A percentile compares a stretch with the other conserved stretches of the same genome.
Evolutionary conservation across 2,797 vertebrate genomes (phyloP).

Genomic region (Eptatretus atami): DNA sequence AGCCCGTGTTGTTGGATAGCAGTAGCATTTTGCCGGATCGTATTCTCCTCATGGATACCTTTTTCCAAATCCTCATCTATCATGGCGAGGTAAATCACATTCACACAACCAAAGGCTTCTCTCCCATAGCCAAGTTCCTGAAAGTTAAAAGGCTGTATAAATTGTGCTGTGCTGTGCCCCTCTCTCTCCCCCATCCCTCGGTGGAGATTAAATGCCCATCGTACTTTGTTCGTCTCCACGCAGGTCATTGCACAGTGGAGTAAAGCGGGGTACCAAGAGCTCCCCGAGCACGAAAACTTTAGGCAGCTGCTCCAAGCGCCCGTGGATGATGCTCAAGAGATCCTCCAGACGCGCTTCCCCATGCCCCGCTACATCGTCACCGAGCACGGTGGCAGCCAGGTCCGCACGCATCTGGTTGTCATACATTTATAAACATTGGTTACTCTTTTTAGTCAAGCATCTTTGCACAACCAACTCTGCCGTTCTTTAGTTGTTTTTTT

Average conservation of each 20-base stretch:
- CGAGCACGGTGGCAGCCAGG: slow-evolving; percentile 48
- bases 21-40: slow-evolving; percentile 75
- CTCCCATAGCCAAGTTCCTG: too few species aligned
- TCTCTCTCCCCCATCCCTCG: too few species aligned
- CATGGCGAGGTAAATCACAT: slow-evolving; percentile 47
- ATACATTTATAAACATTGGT: too few species aligned
- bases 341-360: slow-evolving; percentile 62
- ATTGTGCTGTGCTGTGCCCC: too few species aligned
- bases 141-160: too few species aligned
- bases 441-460: not conserved
- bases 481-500: too few species aligned
- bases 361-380: slow-evolving; percentile 85
- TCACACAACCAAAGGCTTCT: too few species aligned
- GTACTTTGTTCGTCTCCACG: not conserved
- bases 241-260: slow-evolving; percentile 85
- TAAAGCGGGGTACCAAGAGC: slow-evolving; percentile 77
- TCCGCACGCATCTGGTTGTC: slow-evolving; percentile 9
- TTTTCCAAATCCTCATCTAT: slow-evolving; percentile 90
- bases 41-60: slow-evolving; percentile 86
- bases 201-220: too few species aligned
- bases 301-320: slow-evolving; percentile 77
- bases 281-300: slow-evolving; percentile 87
- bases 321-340: slow-evolving; percentile 70
- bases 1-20: slow-evolving; percentile 90
- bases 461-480: too few species aligned